Evolutionary conservation across 1,140 invertebrate genomes (phyloP).

Genomic region (Hypsibius dujardini): DNA sequence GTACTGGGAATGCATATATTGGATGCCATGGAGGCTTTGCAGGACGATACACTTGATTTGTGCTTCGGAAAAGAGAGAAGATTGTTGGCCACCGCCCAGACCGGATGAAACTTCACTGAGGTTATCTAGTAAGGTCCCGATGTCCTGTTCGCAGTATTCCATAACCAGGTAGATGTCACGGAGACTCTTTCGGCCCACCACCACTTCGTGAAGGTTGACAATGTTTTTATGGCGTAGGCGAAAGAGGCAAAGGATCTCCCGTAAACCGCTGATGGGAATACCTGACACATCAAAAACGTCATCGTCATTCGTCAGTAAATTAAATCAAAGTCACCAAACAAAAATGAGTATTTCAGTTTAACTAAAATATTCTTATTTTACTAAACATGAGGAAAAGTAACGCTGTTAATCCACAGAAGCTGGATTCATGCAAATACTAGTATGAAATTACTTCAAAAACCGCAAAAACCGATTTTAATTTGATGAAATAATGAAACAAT

Average conservation of each 20-base stretch:
- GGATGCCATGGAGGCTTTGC: slow-evolving; percentile 70
- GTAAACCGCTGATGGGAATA: slow-evolving; percentile 66
- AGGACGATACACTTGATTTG: slow-evolving; percentile 92
- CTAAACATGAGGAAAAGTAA: too few species aligned
- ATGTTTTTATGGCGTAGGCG: slow-evolving; percentile 81
- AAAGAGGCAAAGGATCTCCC: slow-evolving; percentile 80
- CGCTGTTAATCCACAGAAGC: too few species aligned
- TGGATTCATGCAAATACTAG: too few species aligned
- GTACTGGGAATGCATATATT: slow-evolving; percentile 78
- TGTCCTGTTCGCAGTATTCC: slow-evolving; percentile 95
- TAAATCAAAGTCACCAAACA: not conserved
- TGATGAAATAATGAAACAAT: too few species aligned
- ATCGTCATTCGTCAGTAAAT: not conserved
- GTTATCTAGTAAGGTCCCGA: slow-evolving; percentile 81
- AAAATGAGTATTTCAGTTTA: slow-evolving; percentile 8
- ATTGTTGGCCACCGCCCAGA: slow-evolving; percentile 44
- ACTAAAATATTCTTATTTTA: not conserved
- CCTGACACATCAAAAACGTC: slow-evolving; percentile 36
- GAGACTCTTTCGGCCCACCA: slow-evolving; percentile 39
- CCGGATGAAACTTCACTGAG: slow-evolving; percentile 29
- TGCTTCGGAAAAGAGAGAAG: slow-evolving; percentile 77
- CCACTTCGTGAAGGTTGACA: slow-evolving; percentile 77
- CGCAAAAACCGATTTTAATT: too few species aligned
- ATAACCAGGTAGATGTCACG: slow-evolving; percentile 79
- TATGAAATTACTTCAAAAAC: too few species aligned